Base-by-base conservation (phyloP, 2,797 vertebrate genomes). In the Artibeus jamaicensis region DNA sequence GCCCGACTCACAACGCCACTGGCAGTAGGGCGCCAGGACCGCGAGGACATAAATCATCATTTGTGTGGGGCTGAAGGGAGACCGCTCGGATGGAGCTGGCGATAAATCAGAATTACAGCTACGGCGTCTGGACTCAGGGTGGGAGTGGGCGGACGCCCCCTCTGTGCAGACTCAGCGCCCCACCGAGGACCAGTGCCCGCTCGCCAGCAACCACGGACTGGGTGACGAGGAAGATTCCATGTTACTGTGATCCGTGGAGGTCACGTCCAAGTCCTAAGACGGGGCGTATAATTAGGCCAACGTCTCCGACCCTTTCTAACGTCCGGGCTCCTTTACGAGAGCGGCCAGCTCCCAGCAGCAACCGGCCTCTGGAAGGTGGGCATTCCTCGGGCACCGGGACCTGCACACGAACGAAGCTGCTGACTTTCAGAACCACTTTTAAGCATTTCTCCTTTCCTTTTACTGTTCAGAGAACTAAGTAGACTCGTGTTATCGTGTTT, bases 11-110 rank as follows among this genome's bases (percentile, higher is more conserved):
- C 95, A 96, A 90, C 16, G 81, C 92, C 32, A 7, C 68, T 95
- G 94, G 93, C 90, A 97, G 86, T 95, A 95, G 84, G 96, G 91
- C 91, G 62, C 77, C 93, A 86, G 96, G 62, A 83, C 86, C 77
- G 71, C 94, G 86, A 95, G 74, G 91, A 92, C 55, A 82, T 97
- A 96, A 98, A 97, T 97, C 96, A 93, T 88, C 95, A 37, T 67
- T 68, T 57, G 53, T 67, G 62, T 57, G 81, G 12, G 57, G 93
- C 44, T 97, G 95, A 94, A 84, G 95, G 97, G 94, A 95, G 96
- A 46, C 79, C 67, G 74, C 67, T 89, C 95, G 74, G 89, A 81
- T 29, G 86, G 91, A 91, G 39, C 29, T 6, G 16, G 89, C 81
- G 32, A 91, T 96, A 97, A 97, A 96, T 96, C 76, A 96, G 87